Evolutionary conservation across 2,888 invertebrate species (phyloP).

Genomic region (Eupithecia inturbata): DNA sequence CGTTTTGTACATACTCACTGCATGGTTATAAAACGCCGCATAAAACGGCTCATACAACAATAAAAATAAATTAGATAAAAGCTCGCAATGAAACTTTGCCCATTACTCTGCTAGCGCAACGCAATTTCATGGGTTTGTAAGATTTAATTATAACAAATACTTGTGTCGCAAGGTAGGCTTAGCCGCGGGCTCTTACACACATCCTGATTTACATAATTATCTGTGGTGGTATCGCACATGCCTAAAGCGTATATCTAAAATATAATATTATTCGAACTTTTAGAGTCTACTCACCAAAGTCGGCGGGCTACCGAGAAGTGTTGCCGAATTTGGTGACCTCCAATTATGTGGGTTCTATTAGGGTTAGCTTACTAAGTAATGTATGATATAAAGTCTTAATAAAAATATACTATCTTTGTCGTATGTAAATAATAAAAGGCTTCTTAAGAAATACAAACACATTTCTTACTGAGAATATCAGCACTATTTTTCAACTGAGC

Average conservation of each 20-base stretch:
- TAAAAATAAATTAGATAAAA: conserved; percentile 83
- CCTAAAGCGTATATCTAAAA: not conserved
- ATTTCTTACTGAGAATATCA: not conserved
- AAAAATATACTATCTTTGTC: not conserved
- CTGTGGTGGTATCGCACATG: not conserved
- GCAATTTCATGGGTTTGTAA: conserved; percentile 71
- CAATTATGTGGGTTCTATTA: too few species aligned
- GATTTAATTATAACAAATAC: conserved; percentile 79
- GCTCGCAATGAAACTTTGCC: conserved; percentile 79
- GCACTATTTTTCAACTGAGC: conserved; percentile 17
- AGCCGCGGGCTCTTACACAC: conserved; percentile 34
- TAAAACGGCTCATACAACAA: conserved; percentile 77
- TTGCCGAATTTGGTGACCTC: too few species aligned
- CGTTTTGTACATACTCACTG: conserved; percentile 57
- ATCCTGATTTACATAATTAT: conserved; percentile 33
- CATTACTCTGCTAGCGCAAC: conserved; percentile 71
- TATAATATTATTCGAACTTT: not conserved
- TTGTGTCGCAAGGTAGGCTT: conserved; percentile 41
- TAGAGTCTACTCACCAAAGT: not conserved
- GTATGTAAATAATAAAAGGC: not conserved
- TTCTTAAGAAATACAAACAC: not conserved
- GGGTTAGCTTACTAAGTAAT: not conserved
- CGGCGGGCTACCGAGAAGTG: too few species aligned
- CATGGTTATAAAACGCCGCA: conserved; percentile 71
- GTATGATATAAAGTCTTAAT: not conserved